Evolutionary conservation across 2,797 vertebrate species (phyloP).

Genomic region (Protosalanx chinensis): DNA sequence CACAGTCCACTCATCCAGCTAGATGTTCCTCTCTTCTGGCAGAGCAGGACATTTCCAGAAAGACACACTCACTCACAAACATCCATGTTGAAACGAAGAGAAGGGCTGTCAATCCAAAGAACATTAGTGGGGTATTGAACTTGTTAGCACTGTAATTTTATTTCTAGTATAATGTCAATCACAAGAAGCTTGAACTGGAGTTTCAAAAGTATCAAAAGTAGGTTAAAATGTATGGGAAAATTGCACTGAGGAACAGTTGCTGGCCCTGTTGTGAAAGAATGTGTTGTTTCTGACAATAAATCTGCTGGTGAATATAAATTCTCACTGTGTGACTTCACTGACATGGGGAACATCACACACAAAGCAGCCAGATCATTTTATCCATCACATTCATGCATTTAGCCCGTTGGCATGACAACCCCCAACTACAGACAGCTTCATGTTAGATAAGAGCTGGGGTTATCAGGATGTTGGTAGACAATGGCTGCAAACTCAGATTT

Average conservation of each 20-base stretch:
- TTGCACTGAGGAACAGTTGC: neutral
- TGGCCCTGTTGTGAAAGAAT: constrained; percentile 23
- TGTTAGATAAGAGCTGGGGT: constrained; percentile 36
- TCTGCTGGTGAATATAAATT: constrained; percentile 49
- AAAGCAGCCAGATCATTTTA: constrained; percentile 16
- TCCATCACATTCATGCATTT: constrained; percentile 55
- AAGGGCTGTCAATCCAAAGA: neutral
- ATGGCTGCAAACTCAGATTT: constrained; percentile 47
- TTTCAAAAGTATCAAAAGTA: neutral
- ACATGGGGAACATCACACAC: neutral
- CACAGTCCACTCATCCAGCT: constrained; percentile 58
- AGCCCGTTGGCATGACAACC: constrained; percentile 45
- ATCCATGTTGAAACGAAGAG: constrained; percentile 35
- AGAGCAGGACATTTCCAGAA: constrained; percentile 53
- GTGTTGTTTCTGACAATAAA: constrained; percentile 62
- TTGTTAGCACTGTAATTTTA: constrained; percentile 18
- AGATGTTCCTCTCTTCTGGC: constrained; percentile 39
- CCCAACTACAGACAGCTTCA: constrained; percentile 36
- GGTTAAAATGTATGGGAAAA: neutral
- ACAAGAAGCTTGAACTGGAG: constrained; percentile 17
- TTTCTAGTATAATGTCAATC: neutral
- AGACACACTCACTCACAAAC: constrained; percentile 25
- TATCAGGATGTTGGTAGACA: constrained; percentile 64
- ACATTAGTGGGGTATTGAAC: neutral
- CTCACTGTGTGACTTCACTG: constrained; percentile 34